Evolutionary conservation across 1,140 invertebrate species (phyloP).

Genomic region (Dendrolimus punctatus): DNA sequence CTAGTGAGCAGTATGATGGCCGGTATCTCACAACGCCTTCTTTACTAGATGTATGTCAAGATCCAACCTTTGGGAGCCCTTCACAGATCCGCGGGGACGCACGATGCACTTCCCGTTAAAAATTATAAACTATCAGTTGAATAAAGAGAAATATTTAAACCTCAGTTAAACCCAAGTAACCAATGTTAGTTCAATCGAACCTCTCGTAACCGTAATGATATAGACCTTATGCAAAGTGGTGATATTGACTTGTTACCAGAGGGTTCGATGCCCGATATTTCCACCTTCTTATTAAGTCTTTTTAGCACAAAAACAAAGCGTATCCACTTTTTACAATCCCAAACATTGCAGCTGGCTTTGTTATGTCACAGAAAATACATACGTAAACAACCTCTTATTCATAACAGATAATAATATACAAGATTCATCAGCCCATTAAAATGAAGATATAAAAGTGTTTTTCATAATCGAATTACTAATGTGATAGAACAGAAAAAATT

Average conservation of each 20-base stretch:
- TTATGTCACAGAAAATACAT: conserved; percentile 4
- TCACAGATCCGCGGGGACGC: too few relatives aligned
- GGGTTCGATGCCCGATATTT: conserved; percentile 45
- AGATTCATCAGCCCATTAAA: too few relatives aligned
- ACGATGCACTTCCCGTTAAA: too few relatives aligned
- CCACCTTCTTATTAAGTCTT: conserved; percentile 38
- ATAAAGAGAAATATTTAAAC: background rate
- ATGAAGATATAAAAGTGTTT: too few relatives aligned
- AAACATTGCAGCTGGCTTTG: conserved; percentile 14
- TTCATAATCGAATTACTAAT: background rate
- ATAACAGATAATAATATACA: too few relatives aligned
- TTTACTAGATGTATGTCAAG: too few relatives aligned
- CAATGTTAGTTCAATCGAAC: background rate
- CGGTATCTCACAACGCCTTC: too few relatives aligned
- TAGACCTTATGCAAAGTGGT: conserved; percentile 46
- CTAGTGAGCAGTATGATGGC: too few relatives aligned
- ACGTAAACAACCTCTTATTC: too few relatives aligned
- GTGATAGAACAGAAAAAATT: background rate
- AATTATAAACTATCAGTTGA: too few relatives aligned
- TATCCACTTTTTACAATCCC: conserved; percentile 15
- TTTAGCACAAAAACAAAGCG: conserved; percentile 20
- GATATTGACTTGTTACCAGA: conserved; percentile 46
- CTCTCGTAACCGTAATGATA: conserved; percentile 50
- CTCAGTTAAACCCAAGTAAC: conserved; percentile 3
- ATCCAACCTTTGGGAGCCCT: too few relatives aligned